A percentile compares a stretch with the other conserved stretches of the same genome.
Evolutionary conservation across 2,113 vertebrate genomes (phyloP).

Genomic region (Setophaga petechia): DNA sequence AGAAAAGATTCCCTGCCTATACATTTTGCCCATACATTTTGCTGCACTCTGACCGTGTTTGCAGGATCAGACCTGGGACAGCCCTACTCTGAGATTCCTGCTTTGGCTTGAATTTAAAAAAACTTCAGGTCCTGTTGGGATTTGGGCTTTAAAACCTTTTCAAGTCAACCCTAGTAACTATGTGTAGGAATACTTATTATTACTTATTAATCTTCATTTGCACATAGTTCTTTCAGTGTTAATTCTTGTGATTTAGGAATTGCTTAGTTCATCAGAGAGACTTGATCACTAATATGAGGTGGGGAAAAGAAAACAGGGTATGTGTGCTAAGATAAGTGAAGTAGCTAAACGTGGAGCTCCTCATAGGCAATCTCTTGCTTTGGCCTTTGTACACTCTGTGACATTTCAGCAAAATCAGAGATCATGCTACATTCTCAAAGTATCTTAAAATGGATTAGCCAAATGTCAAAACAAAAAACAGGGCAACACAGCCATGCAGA

Average conservation of each 20-base stretch:
- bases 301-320: background rate
- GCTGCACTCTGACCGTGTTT: background rate
- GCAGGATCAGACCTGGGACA: background rate
- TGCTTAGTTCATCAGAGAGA: background rate
- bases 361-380: background rate
- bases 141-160: background rate
- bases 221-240: background rate
- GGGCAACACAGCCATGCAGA: background rate
- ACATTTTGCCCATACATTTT: background rate
- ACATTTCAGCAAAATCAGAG: background rate
- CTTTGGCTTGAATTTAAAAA: background rate
- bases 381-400: background rate
- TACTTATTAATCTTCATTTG: background rate
- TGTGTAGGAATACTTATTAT: background rate
- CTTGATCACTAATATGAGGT: background rate
- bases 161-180: background rate
- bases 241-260: background rate
- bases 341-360: background rate
- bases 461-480: background rate
- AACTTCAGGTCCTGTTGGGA: background rate
- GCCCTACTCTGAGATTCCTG: background rate
- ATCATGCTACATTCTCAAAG: background rate
- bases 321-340: background rate
- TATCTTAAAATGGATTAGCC: background rate
- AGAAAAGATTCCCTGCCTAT: background rate